Base-by-base conservation (phyloP, 2,797 vertebrate species). In the Synaphobranchus kaupii region DNA sequence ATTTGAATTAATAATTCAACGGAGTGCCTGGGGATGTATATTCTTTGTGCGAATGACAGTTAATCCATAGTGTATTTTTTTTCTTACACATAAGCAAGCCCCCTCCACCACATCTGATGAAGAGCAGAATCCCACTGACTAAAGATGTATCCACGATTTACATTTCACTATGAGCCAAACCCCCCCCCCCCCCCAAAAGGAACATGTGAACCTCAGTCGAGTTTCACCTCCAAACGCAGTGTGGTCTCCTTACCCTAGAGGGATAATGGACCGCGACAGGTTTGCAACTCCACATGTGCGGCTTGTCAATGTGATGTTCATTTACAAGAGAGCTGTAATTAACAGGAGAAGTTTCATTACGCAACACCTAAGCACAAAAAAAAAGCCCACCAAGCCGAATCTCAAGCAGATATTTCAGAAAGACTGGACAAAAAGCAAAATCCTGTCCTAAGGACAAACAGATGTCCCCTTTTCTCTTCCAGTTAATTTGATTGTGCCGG, bases 1-100 rank as follows among this genome's bases (percentile, higher is more conserved):
- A 96, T 96, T 95, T 96, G 94, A 96, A 97, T 97, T 95, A 97
- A 97, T 97, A 96, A 97, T 97, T 97, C 95, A 97, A 93, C 91
- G 91, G 89, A 92, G 92, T 86, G 95, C 95, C 95, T 93, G 91
- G 95, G 96, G 96, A 97, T 95, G 94, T 95, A 96, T 96, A 95
- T 95, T 96, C 96, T 96, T 92, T 94, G 93, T 94, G 93, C 95
- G 95, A 97, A 97, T 96, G 96, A 97, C 96, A 96, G 96, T 94
- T 97, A 97, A 98, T 97, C 96, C 95, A 97, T 97, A 97, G 93
- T 88, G 92, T 93, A 92, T 91, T 90, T 88, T 87, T 58, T 86
- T 68, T 58, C 83, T 83, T 52, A 66, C 52, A 86, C 78, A 86
- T 44, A 85, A 90, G 87, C 86, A 89, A 89, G 87, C 31, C 20